These are phyloP conservation scores for Apamea sordens DNA, from an alignment of 2,888 invertebrate species.

Conservation along the genomic window DNA sequence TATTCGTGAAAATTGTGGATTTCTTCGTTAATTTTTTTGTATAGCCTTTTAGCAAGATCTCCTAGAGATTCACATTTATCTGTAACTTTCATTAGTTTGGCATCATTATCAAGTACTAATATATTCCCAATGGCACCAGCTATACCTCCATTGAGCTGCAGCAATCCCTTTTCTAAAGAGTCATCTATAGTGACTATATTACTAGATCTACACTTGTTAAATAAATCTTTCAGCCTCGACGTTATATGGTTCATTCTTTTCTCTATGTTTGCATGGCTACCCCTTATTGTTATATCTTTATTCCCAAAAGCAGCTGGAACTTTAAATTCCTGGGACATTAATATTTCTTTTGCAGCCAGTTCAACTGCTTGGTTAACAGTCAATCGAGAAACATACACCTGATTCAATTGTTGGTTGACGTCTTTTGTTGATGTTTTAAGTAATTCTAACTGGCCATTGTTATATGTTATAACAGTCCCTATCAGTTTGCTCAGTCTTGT, in stretches of 20 bases:
- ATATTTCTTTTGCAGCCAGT: slow-evolving; percentile 27
- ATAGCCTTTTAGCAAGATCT: no score
- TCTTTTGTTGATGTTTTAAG: not conserved
- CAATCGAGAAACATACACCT: slow-evolving; percentile 20
- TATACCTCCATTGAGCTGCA: not conserved
- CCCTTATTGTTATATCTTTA: slow-evolving; percentile 45
- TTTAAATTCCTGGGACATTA: slow-evolving; percentile 28
- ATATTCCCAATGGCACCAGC: slow-evolving; percentile 3
- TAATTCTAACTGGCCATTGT: slow-evolving; percentile 35
- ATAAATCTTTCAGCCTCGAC: not conserved
- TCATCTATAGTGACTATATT: slow-evolving; percentile 35
- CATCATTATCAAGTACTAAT: not conserved
- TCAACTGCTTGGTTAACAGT: slow-evolving; percentile 36
- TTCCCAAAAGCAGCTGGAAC: slow-evolving; percentile 58
- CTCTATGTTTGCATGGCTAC: slow-evolving; percentile 24
- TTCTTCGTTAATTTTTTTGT: no score
- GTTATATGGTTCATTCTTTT: not conserved
- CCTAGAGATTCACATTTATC: no score
- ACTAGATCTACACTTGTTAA: not conserved
- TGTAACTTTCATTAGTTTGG: not conserved
- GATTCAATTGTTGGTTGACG: slow-evolving; percentile 11
- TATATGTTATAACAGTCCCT: slow-evolving; percentile 29
- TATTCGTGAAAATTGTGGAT: no score
- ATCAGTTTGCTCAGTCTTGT: slow-evolving; percentile 41
- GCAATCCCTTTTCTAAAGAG: not conserved